phyloP scores from a whole-genome alignment of 1,140 invertebrate genomes.

The Diorhabda sublineata region DNA sequence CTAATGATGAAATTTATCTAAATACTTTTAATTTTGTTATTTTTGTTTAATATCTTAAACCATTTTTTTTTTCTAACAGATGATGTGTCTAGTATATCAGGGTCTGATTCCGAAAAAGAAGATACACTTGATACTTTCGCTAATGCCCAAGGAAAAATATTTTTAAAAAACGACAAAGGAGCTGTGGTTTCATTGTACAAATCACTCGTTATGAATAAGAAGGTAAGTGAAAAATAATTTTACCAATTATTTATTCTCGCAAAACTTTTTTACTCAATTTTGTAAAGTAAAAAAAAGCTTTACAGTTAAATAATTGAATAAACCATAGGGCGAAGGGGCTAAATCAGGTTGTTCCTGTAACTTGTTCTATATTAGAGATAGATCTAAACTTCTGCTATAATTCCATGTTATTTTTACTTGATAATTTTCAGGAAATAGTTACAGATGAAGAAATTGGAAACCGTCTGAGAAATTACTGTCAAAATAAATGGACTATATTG shows the following conservation, averaged over 20 bases:
- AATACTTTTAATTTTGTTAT: too few species aligned
- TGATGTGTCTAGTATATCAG: constrained; percentile 73
- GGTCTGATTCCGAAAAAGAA: constrained; percentile 59
- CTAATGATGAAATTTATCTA: too few species aligned
- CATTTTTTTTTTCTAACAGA: constrained; percentile 45
- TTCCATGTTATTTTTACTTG: too few species aligned
- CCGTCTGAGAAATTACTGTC: constrained; percentile 26
- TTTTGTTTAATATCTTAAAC: too few species aligned
- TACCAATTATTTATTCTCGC: too few species aligned
- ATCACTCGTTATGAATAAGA: constrained; percentile 63
- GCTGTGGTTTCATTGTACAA: constrained; percentile 70
- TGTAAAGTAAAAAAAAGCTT: too few species aligned
- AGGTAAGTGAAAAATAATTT: constrained; percentile 47
- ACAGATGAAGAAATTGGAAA: constrained; percentile 18
- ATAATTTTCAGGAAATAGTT: constrained; percentile 28
- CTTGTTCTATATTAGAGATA: too few species aligned
- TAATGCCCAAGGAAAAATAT: constrained; percentile 64
- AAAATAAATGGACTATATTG: constrained; percentile 62
- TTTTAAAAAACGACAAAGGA: constrained; percentile 63
- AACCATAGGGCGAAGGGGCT: too few species aligned
- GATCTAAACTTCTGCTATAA: too few species aligned
- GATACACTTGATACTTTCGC: constrained; percentile 54
- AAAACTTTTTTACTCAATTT: too few species aligned
- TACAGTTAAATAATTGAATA: too few species aligned
- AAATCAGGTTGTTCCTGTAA: too few species aligned